Base-by-base conservation (phyloP, 1,140 invertebrate species). In the Musca vetustissima region DNA sequence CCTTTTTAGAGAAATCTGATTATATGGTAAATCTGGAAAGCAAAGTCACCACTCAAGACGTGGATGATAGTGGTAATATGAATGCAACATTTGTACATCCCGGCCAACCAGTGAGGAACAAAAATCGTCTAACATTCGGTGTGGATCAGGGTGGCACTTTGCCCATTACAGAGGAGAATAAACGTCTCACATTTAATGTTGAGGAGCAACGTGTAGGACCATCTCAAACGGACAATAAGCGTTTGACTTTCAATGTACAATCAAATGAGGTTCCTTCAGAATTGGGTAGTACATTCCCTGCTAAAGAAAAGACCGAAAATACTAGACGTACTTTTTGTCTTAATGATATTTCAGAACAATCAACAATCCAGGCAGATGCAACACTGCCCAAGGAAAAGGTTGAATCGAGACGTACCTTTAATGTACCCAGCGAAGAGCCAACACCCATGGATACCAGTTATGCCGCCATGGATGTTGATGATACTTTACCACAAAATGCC, bases 391-490 rank as follows among this genome's bases (percentile, higher is more conserved):
- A 52, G 21, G 49, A 0, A 52, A 52, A 52, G 17, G 4, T 6
- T 14, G 48, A n/a, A 14, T n/a, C 57, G 0, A 36, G 66, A 36
- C 66, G 50, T 36, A 67, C 66, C 13, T 67, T 67, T 43, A 67
- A 67, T 25, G 22, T 55, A 25, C 1, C 66, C 7, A 13, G 24
- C 0, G 9, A 55, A 11, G 48, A 52, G 13, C 17, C 49, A 43
- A 67, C 28, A 17, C 22, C 28, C 4, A 36, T 61, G 28, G 19
- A 61, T 43, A 61, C 57, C 2, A 55, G 66, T 43, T 68, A 69
- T 47, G 77, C 77, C 52, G 67, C 72, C 1, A 79, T 79, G 77
- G 77, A 79, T 66, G 71, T 79, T 6, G 77, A 79, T 57, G 4
- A 66, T 6, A 36, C 1, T 43, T 17, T 36, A 11, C 17, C 57